These are phyloP conservation scores for Oikopleura vanhoeffeni DNA, from an alignment of 23 tunicate species.

Conservation along the genomic window DNA sequence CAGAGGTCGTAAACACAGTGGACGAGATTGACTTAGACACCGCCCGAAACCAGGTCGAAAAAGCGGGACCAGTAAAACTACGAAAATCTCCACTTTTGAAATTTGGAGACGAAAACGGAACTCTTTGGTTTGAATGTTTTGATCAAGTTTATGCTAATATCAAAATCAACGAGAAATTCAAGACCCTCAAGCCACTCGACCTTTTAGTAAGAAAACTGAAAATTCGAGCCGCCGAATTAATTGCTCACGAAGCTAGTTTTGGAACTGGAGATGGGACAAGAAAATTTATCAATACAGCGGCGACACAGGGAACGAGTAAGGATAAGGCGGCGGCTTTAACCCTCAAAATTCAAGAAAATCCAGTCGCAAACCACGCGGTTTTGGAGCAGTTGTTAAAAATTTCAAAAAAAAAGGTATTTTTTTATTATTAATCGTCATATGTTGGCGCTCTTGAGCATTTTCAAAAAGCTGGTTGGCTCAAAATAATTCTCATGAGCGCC, in stretches of 20 bases:
- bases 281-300: neutral
- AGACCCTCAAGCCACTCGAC: neutral
- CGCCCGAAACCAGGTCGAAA: too few species aligned
- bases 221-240: neutral
- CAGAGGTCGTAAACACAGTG: neutral
- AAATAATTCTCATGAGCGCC: neutral
- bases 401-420: neutral
- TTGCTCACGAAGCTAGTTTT: neutral
- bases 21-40: too few species aligned
- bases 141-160: neutral
- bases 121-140: neutral
- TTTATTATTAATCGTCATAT: neutral
- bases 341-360: neutral
- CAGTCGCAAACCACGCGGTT: slow-evolving; percentile 8
- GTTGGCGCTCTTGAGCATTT: neutral
- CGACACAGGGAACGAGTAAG: neutral
- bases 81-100: neutral
- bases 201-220: neutral
- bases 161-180: neutral
- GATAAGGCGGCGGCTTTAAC: slow-evolving; percentile 3
- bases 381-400: slow-evolving; percentile 2
- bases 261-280: neutral
- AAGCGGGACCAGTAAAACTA: neutral
- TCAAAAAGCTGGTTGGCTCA: slow-evolving; percentile 12
- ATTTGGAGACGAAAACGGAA: neutral